phyloP scores from a whole-genome alignment of 2,888 invertebrate genomes.

The Hyalella azteca region DNA sequence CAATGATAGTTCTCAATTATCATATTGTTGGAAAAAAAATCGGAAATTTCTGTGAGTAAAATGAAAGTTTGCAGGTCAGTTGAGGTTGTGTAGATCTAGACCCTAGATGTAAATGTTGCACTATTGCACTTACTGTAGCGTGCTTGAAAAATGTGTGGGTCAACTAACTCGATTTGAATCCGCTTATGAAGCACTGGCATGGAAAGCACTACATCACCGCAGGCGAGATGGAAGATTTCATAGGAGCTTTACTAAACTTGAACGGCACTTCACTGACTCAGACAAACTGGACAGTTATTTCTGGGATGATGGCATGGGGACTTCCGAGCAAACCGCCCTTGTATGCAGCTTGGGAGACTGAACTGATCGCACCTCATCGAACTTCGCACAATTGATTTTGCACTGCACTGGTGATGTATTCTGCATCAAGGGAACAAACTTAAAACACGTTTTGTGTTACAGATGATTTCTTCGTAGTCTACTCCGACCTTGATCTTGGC shows the following conservation, averaged over 20 bases:
- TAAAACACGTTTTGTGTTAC: constrained; percentile 41
- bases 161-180: not conserved
- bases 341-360: not conserved
- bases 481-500: constrained; percentile 56
- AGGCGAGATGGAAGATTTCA: not conserved
- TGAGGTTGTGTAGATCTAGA: not conserved
- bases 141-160: not conserved
- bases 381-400: not conserved
- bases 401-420: constrained; percentile 5
- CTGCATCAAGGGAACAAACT: not conserved
- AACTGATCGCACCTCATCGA: not conserved
- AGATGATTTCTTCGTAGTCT: constrained; percentile 57
- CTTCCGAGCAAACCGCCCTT: not conserved
- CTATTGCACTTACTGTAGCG: not conserved
- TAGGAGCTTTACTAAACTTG: not conserved
- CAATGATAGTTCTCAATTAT: too few species aligned
- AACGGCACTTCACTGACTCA: not conserved
- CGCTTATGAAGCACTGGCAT: constrained; percentile 21
- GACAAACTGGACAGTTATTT: too few species aligned
- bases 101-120: constrained; percentile 16
- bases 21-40: too few species aligned
- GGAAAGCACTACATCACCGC: not conserved
- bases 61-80: constrained; percentile 3
- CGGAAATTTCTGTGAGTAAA: not conserved
- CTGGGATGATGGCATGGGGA: not conserved